Conservation (phyloP, 2,888 invertebrate species). For the Cerceris rybyensis region DNA sequence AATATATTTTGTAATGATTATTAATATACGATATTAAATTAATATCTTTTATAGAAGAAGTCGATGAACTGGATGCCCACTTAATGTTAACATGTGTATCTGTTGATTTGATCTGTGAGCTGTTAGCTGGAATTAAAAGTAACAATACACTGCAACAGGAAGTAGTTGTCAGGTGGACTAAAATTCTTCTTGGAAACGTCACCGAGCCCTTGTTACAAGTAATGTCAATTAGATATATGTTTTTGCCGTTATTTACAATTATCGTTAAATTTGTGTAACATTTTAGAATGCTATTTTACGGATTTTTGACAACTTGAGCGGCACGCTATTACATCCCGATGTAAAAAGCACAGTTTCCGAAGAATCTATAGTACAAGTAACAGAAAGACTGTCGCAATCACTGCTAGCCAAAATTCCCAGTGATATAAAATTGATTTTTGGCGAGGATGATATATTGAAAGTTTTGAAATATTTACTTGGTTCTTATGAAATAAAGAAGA, state of each 20-base stretch:
- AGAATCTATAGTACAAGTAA: conserved; percentile 62
- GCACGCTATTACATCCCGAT: conserved; percentile 51
- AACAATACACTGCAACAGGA: conserved; percentile 82
- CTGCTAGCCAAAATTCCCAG: conserved; percentile 60
- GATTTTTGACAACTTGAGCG: conserved; percentile 54
- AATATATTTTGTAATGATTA: background rate
- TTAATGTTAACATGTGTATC: conserved; percentile 82
- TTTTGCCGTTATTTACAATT: background rate
- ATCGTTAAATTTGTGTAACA: conserved; percentile 3
- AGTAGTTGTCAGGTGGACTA: conserved; percentile 82
- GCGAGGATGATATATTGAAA: conserved; percentile 76
- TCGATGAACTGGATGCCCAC: conserved; percentile 83
- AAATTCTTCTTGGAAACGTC: conserved; percentile 81
- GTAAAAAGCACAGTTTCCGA: conserved; percentile 54
- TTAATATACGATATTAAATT: no score
- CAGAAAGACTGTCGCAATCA: conserved; percentile 65
- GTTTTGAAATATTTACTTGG: conserved; percentile 80
- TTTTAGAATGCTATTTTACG: conserved; percentile 64
- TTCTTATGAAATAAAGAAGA: conserved; percentile 81
- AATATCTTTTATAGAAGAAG: conserved; percentile 80
- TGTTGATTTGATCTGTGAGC: conserved; percentile 82
- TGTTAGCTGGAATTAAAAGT: conserved; percentile 80
- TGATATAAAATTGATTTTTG: conserved; percentile 76
- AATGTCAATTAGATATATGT: conserved; percentile 24
- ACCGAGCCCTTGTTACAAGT: conserved; percentile 79